These are phyloP conservation scores for Campaea margaritaria DNA, from an alignment of 2,888 invertebrate species.

Conservation along the genomic window DNA sequence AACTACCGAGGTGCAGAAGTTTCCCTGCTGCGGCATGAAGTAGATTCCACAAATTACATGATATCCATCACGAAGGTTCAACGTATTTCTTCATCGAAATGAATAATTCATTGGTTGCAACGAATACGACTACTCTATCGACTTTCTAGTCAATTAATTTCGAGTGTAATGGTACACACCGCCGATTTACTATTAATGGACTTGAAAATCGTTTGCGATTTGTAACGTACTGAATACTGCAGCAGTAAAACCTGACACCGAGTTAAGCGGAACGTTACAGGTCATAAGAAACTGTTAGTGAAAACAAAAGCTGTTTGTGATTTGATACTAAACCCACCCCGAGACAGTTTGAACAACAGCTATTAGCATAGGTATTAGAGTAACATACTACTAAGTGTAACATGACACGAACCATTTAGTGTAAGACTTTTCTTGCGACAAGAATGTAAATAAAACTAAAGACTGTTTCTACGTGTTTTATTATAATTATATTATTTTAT, in stretches of 20 bases:
- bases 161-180: slow-evolving; percentile 35
- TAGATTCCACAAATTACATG: slow-evolving; percentile 24
- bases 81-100: slow-evolving; percentile 35
- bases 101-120: slow-evolving; percentile 39
- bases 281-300: slow-evolving; percentile 39
- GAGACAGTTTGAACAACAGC: slow-evolving; percentile 58
- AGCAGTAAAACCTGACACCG: slow-evolving; percentile 41
- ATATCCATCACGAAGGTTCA: slow-evolving; percentile 32
- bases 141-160: slow-evolving; percentile 53
- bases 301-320: slow-evolving; percentile 68
- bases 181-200: slow-evolving; percentile 30
- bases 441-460: slow-evolving; percentile 78
- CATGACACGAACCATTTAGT: slow-evolving; percentile 53
- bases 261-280: slow-evolving; percentile 31
- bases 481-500: slow-evolving; percentile 61
- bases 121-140: slow-evolving; percentile 39
- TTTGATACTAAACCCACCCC: slow-evolving; percentile 75
- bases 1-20: slow-evolving; percentile 9
- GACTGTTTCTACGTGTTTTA: slow-evolving; percentile 70
- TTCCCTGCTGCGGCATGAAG: slow-evolving; percentile 25
- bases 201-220: slow-evolving; percentile 31
- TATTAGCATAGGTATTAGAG: slow-evolving; percentile 51
- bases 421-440: slow-evolving; percentile 59
- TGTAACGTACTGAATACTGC: slow-evolving; percentile 41
- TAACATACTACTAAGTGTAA: slow-evolving; percentile 47